Evolutionary conservation across 2,113 vertebrate species (phyloP), one percentile per base, ranked within the genome.

Genomic region (Neolamprologus cancellatus): DNA sequence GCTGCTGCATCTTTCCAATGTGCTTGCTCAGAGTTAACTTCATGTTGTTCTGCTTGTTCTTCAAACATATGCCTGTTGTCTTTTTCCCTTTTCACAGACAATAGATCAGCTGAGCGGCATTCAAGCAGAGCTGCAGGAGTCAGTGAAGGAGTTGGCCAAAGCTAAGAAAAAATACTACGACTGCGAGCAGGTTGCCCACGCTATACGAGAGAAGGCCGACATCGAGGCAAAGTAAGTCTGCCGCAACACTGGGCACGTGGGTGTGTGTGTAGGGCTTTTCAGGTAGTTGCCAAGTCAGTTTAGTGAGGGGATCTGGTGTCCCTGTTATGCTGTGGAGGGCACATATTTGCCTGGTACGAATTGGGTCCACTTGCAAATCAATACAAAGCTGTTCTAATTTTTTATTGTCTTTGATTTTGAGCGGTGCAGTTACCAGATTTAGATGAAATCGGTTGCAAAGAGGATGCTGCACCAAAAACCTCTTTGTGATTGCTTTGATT

Each of bases 101-200:
- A 97, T 99, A 89, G 99, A 99, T 94, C 98, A 99, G 94, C 93
- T 99, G 96, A 98, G 97, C 13, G 97, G 97, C 90, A 98, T 99
- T 95, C 99, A 99, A 93, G 95, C 97, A 28, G 99, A 99, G 93
- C 96, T 99, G 81, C 98, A 99, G 93, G 98, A 99, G 94, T 99
- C 99, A 5, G 98, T 99, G 84, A 99, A 99, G 95, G 99, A 99
- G 94, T 96, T 99, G 96, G 98, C 98, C 84, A 99, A 99, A 96
- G 98, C 98, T 96, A 99, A 99, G 95, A 99, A 99, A 95, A 99
- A 99, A 92, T 99, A 99, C 96, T 99, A 98, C 91, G 99, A 99
- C 95, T 97, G 96, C 20, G 99, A 99, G 95, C 99, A 99, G 97
- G 98, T 99, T 97, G 99, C 99, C 87, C 98, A 99, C 34, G 97